Base-by-base conservation (phyloP, 2,888 invertebrate genomes). In the Drosophila dives region DNA sequence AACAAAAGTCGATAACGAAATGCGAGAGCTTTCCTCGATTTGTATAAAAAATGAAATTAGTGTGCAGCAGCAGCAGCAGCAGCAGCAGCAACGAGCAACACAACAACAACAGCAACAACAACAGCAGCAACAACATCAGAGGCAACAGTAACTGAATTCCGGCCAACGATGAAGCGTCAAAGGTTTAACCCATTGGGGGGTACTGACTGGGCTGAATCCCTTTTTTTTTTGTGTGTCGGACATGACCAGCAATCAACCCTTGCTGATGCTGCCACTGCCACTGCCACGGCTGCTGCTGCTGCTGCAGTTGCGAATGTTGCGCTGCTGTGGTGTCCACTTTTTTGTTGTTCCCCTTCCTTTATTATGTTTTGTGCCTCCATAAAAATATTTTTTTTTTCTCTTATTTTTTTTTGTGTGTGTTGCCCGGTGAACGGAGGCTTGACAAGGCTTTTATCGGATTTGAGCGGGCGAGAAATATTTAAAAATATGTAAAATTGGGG, bases 1-100 rank as follows among this genome's bases (percentile, higher is more conserved):
- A 86, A 86, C 85, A 88, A 86, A 86, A 83, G 86, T 86, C 85
- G 84, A 86, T 86, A 86, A 88, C 83, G 86, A 86, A 88, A 88
- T 88, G 72, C 80, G 75, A 86, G 64, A 64, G 55, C 67, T 75
- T 65, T 66, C 51, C 67, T 75, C 89, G 86, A 86, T 83, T 88
- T 86, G 89, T 81, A 73, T 68, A 77, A 79, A 88, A 86, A 88
- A 85, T 86, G 75, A 83, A 85, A 85, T 85, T 85, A 85, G 85
- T 88, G 83, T 69, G 72, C 79, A 77, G 50, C 45, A 60, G 42
- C 33, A 60, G 45, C 62, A 56, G 34, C 51, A 58, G 40, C 67
- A 67, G n/a, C 63, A 64, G 48, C 66, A 59, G 33, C 45, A 49
- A 55, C 23, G 38, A 49, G 50, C 23, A 38, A 7, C 8, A 12